phyloP scores from a whole-genome alignment of 2,113 vertebrate genomes.

The Nematolebias whitei region DNA sequence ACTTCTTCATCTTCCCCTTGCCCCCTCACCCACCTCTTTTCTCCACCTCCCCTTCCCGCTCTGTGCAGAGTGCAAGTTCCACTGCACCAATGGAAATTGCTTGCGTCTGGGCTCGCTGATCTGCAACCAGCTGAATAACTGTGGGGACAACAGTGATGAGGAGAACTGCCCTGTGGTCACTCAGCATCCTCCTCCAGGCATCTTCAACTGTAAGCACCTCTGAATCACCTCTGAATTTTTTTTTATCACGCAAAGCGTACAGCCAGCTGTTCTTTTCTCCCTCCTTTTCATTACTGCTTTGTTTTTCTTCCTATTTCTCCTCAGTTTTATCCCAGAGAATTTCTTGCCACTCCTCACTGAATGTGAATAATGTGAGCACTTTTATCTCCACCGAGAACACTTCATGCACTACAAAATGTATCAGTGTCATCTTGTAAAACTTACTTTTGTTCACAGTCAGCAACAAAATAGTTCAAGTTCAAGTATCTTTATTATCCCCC shows the following conservation, averaged over 20 bases:
- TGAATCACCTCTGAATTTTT: neutral
- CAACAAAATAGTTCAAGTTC: too few species aligned
- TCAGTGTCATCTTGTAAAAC: too few species aligned
- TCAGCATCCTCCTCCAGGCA: conserved; percentile 91
- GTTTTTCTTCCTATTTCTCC: neutral
- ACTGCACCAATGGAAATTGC: conserved; percentile 96
- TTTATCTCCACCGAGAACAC: neutral
- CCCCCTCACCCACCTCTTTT: neutral
- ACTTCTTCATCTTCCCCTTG: neutral
- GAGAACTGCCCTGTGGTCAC: conserved; percentile 95
- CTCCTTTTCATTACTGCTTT: neutral
- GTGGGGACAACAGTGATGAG: conserved; percentile 97
- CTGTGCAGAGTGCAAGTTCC: conserved; percentile 94
- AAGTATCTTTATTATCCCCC: too few species aligned
- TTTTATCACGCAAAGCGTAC: neutral
- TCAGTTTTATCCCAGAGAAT: neutral
- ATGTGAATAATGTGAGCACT: neutral
- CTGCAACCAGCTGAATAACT: conserved; percentile 97
- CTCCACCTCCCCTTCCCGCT: neutral
- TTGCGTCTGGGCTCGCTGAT: conserved; percentile 93
- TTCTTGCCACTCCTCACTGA: neutral
- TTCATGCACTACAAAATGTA: neutral
- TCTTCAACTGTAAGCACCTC: conserved; percentile 92
- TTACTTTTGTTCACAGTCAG: too few species aligned
- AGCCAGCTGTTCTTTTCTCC: neutral